Conservation (phyloP, 2,797 vertebrate genomes). For the Sebastolobus alascanus region DNA sequence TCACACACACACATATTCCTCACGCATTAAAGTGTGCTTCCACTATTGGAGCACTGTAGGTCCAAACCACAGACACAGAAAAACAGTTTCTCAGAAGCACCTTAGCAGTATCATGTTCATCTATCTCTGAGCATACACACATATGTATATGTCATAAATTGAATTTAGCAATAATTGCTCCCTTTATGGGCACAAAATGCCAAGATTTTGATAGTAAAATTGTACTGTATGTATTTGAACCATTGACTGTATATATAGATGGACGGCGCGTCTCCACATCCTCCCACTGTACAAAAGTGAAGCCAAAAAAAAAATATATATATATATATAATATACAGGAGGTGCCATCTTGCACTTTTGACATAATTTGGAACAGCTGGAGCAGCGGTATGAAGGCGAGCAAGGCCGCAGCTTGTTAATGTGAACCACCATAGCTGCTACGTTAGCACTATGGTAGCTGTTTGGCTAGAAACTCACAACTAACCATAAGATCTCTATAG, state of each 20-base stretch:
- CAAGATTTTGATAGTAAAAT: neutral
- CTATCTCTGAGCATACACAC: slow-evolving; percentile 3
- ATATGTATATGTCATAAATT: neutral
- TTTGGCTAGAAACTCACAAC: neutral
- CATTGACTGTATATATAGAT: neutral
- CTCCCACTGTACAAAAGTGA: neutral
- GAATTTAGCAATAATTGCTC: neutral
- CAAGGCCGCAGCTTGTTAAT: no score
- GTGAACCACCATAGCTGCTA: neutral
- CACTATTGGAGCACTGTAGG: slow-evolving; percentile 35
- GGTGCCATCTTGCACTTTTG: neutral
- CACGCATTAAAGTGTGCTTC: slow-evolving; percentile 14
- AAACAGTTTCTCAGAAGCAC: slow-evolving; percentile 56
- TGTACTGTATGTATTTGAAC: neutral
- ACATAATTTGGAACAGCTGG: no score
- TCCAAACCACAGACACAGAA: slow-evolving; percentile 53
- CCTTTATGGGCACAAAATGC: neutral
- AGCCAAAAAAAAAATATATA: neutral
- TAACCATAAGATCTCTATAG: neutral
- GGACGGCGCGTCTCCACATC: neutral
- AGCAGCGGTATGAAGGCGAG: no score
- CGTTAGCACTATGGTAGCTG: neutral
- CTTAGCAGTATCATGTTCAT: slow-evolving; percentile 1
- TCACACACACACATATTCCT: neutral
- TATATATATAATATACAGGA: neutral